Evolutionary conservation across 2,888 invertebrate species (phyloP), one percentile per base, ranked within the genome.

Genomic region (Phortica magna): DNA sequence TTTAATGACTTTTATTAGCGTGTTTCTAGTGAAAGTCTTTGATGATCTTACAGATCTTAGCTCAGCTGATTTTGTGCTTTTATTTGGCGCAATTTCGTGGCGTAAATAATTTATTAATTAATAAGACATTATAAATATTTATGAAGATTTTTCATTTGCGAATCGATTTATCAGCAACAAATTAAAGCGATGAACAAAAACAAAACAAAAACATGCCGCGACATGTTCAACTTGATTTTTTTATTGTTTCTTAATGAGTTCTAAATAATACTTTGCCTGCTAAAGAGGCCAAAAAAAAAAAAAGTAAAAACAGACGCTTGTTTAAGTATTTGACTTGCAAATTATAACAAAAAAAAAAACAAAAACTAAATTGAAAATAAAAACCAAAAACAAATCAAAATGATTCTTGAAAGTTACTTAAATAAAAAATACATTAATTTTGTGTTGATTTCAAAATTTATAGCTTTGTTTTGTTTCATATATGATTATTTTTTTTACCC

Each of bases 371-470:
- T 48, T 48, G 48, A 48, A 48, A 48, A n/a, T n/a, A n/a, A n/a
- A 48, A 9, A 48, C 2, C 2, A 48, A 48, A 48, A 48, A 48
- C 31, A 31, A 31, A 31, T 31, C 31, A 31, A 31, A 31, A 31
- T 31, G 31, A 31, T 68, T 68, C 68, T 67, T 68, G 68, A 68
- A 68, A 68, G 48, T 68, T 68, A 68, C 48, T 68, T 68, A 68
- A 68, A 68, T 68, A 68, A 68, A 68, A 68, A 22, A 43, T 22
- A 48, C 68, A 68, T 68, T 68, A 68, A 68, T 68, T 67, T 68
- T 43, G 14, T 43, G 42, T 68, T 68, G 22, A 68, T 43, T 43
- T 68, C 12, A 64, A 64, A 39, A 64, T 64, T 64, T 64, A 68
- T 68, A 10, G 43, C 43, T 68, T 68, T 68, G 43, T 68, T 64